Evolutionary conservation across 2,113 vertebrate species (phyloP).

Genomic region (Mesocricetus auratus): DNA sequence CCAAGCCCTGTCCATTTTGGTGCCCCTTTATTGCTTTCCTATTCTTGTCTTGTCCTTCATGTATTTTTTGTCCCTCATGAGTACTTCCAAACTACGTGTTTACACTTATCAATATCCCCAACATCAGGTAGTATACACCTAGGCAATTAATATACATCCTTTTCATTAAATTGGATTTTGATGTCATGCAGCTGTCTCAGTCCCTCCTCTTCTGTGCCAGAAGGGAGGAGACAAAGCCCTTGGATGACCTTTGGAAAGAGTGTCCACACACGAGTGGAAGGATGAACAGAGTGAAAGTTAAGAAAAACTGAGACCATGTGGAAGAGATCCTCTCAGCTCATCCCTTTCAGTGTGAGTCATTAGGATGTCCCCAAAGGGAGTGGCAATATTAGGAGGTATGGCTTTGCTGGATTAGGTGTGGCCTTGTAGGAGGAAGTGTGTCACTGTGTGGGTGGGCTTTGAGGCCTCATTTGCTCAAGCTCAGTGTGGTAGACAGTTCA

Average conservation of each 20-base stretch:
- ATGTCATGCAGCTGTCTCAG: not conserved
- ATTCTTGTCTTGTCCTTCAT: not conserved
- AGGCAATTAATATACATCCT: not conserved
- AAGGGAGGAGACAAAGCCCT: not conserved
- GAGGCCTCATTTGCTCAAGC: not conserved
- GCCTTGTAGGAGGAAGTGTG: not conserved
- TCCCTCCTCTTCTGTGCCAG: not conserved
- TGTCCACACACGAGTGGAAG: not conserved
- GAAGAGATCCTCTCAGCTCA: not conserved
- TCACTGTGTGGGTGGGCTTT: not conserved
- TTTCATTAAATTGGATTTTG: not conserved
- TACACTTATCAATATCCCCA: not conserved
- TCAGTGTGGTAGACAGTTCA: not conserved
- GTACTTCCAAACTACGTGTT: not conserved
- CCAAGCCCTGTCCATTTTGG: not conserved
- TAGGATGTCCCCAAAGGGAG: not conserved
- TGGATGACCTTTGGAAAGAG: not conserved
- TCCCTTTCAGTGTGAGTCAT: not conserved
- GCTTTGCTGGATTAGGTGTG: not conserved
- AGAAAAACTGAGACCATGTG: not conserved
- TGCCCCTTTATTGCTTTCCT: not conserved
- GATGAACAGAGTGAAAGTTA: not conserved
- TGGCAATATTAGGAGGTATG: not conserved
- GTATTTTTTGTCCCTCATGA: not conserved
- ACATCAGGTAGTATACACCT: not conserved